phyloP scores from a whole-genome alignment of 2,113 vertebrate species.

The Platycercus adscitus region DNA sequence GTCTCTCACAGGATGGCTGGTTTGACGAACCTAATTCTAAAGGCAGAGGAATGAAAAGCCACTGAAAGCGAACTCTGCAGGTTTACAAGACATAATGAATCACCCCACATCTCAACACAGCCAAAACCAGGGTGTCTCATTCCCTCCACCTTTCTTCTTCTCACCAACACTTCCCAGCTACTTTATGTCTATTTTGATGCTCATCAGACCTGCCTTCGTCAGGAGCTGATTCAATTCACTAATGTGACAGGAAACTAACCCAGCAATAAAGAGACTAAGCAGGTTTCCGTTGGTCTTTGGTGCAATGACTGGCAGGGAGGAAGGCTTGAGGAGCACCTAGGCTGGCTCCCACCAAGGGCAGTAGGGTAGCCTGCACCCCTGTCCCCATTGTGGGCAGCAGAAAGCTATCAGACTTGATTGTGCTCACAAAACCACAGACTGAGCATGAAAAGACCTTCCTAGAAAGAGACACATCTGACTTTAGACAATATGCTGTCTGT shows the following conservation, averaged over 20 bases:
- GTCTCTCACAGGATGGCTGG: neutral
- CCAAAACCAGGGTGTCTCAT: neutral
- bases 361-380: neutral
- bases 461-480: neutral
- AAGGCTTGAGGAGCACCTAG: neutral
- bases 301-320: neutral
- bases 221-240: neutral
- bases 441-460: neutral
- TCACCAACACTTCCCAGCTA: conserved; percentile 10
- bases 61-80: neutral
- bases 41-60: neutral
- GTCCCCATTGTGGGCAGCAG: neutral
- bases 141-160: neutral
- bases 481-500: neutral
- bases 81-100: neutral
- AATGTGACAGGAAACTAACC: neutral
- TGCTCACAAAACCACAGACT: neutral
- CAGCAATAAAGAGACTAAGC: neutral
- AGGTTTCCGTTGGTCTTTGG: neutral
- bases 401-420: neutral
- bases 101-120: neutral
- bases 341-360: neutral
- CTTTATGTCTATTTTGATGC: neutral
- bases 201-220: neutral
- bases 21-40: neutral